Evolutionary conservation across 2,888 invertebrate species (phyloP), one percentile per base, ranked within the genome.

Genomic region (Carpatolechia fugitivella): DNA sequence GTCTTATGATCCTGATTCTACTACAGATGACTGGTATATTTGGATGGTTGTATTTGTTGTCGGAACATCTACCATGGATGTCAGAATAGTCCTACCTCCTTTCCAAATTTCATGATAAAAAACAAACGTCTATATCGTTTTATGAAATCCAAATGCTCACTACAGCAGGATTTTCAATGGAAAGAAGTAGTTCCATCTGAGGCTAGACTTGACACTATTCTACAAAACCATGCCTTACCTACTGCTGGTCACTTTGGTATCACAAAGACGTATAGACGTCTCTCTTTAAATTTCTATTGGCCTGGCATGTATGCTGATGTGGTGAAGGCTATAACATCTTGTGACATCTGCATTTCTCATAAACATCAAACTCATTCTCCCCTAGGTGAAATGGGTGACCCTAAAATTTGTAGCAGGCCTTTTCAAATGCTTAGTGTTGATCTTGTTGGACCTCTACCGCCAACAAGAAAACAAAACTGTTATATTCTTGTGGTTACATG

Each of bases 381-480:
- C 3, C 16, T 44, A 20, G 44, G 44, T 20, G 11, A 11, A 3
- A 18, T 44, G 20, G 44, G 44, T 7, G 11, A n/a, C 10, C 33
- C 33, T 7, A 33, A 33, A 10, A 10, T 33, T 7, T 33, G 33
- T 10, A 4, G 20, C 3, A 38, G 59, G 29, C 70, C 63, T 29
- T 70, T 63, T 54, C 69, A 61, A 52, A 58, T 30, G 14, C 49
- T 64, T 6, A 58, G 58, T 0, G 51, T 66, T 0, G 66, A 69
- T 46, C 33, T 69, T 0, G 52, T 69, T 1, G 66, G 69, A 18
- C 62, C 64, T 5, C n/a, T 69, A 2, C 69, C 66, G 0, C 7
- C 6, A 0, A 31, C 56, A 0, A 31, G 60, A 10, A 59, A 58
- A 38, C 60, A 57, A 10, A 57, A n/a, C n/a, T n/a, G n/a, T n/a